Conservation (phyloP, 2,888 invertebrate species). For the Pecten maximus region DNA sequence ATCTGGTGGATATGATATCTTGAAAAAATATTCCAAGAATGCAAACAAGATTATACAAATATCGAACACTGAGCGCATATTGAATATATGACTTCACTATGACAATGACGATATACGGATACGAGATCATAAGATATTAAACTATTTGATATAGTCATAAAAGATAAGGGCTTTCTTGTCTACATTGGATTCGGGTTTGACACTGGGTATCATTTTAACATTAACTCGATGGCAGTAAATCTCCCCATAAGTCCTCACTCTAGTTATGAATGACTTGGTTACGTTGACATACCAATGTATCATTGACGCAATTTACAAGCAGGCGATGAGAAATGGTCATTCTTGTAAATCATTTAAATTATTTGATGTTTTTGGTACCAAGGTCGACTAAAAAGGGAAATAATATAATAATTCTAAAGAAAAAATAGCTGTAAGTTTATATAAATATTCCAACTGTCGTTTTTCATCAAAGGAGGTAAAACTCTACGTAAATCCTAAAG, state of each 20-base stretch:
- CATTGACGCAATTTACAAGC: neutral
- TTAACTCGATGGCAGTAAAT: neutral
- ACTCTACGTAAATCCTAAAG: neutral
- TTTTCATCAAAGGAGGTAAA: neutral
- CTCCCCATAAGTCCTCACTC: neutral
- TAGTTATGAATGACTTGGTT: neutral
- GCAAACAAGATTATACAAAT: neutral
- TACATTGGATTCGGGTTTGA: neutral
- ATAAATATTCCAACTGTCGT: neutral
- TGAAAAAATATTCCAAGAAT: neutral
- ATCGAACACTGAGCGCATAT: neutral
- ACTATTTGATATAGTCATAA: neutral
- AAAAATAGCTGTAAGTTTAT: neutral
- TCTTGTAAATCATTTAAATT: too few species aligned
- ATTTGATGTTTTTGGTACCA: neutral
- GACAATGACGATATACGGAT: neutral
- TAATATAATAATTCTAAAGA: neutral
- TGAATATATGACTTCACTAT: neutral
- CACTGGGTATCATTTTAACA: neutral
- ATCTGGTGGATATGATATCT: neutral
- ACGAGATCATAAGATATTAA: neutral
- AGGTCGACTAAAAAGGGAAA: neutral
- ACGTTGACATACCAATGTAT: neutral
- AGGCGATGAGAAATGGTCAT: neutral
- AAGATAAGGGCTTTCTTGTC: neutral